Base-by-base conservation (phyloP, 2,113 vertebrate genomes). In the Thomomys bottae region DNA sequence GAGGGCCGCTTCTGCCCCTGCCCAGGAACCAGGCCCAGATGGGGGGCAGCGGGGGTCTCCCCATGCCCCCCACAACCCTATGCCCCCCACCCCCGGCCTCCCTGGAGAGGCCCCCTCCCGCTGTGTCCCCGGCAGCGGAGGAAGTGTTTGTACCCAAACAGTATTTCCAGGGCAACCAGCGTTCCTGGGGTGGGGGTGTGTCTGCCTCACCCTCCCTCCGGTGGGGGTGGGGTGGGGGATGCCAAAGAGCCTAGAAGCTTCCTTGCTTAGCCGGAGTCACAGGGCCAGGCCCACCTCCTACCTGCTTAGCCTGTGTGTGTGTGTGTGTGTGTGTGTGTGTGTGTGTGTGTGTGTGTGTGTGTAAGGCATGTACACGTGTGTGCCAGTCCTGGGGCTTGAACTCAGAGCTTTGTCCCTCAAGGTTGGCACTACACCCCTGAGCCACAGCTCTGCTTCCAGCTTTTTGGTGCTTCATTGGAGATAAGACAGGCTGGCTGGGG, bases 71-170 rank as follows among this genome's bases (percentile, higher is more conserved):
- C 49, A n/a, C n/a, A n/a, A n/a, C n/a, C n/a, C n/a, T n/a, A n/a
- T n/a, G n/a, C 24, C 23, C 10, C 23, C 28, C 0, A 0, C 3
- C 0, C 14, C 86, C 59, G 66, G 73, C 20, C 17, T 40, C 79
- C 81, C 61, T 10, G 59, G 30, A 87, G 38, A 5, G 21, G 20
- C 10, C 24, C 38, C 28, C 38, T 45, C 57, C 28, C 6, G 10
- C 49, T 54, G 49, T 54, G 49, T 1, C 49, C 61, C 77, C 42
- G 82, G 67, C 2, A 72, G 30, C 61, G 38, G 28, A 64, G 64
- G 90, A 86, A 94, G 67, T 80, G 84, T 94, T 94, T 95, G 90
- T 91, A 82, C 76, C 90, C 76, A 84, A 91, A 72, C 32, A 91
- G 32, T 70, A 88, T 88, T 94, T 83, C 94, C 92, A 92, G 88